Evolutionary conservation across 2,113 vertebrate genomes (phyloP).

Genomic region (Onychostoma macrolepis): DNA sequence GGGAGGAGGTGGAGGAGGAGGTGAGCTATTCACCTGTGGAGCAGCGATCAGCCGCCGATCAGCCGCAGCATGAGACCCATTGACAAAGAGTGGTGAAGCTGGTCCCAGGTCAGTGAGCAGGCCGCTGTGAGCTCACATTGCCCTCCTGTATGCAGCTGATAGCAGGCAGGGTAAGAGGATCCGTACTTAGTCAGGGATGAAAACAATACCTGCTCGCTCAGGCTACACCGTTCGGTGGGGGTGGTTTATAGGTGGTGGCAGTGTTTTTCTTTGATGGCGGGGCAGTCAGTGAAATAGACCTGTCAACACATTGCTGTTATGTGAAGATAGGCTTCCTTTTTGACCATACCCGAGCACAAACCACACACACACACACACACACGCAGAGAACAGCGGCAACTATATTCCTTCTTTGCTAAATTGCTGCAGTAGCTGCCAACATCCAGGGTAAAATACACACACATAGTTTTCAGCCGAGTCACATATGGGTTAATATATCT

Average conservation of each 20-base stretch:
- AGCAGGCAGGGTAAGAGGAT: slow-evolving; percentile 43
- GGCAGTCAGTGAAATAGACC: slow-evolving; percentile 33
- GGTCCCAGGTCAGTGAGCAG: slow-evolving; percentile 49
- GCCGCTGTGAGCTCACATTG: slow-evolving; percentile 25
- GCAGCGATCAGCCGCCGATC: slow-evolving; percentile 32
- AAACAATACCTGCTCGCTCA: slow-evolving; percentile 57
- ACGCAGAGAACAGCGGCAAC: not conserved
- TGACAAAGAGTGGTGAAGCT: slow-evolving; percentile 23
- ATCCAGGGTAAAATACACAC: not conserved
- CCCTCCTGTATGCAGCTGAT: slow-evolving; percentile 53
- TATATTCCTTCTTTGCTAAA: not conserved
- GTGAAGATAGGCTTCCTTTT: slow-evolving; percentile 26
- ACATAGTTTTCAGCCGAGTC: not conserved
- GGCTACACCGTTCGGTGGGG: not conserved
- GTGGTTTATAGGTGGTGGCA: slow-evolving; percentile 13
- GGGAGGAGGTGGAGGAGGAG: slow-evolving; percentile 23
- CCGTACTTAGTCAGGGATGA: slow-evolving; percentile 37
- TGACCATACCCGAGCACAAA: slow-evolving; percentile 1
- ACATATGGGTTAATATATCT: not conserved
- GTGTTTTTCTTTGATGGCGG: not conserved
- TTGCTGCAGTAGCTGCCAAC: not conserved
- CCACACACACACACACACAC: not conserved
- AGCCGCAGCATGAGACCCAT: not conserved
- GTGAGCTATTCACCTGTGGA: slow-evolving; percentile 45
- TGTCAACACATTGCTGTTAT: slow-evolving; percentile 41